phyloP scores from a whole-genome alignment of 2,113 vertebrate genomes.

The Rhinolophus sinicus region DNA sequence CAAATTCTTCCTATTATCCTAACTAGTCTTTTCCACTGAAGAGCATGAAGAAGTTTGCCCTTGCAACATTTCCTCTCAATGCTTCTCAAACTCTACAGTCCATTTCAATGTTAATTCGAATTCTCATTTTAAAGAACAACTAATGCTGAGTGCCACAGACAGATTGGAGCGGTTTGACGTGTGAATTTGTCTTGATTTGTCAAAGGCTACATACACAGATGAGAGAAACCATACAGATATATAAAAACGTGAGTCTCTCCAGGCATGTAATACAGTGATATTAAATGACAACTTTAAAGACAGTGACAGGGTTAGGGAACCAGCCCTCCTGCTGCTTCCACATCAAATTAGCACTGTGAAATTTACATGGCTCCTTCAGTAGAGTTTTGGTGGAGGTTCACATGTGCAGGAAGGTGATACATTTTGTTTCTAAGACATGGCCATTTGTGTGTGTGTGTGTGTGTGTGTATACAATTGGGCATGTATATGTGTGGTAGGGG shows the following conservation, averaged over 20 bases:
- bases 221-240: background rate
- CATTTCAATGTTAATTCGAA: background rate
- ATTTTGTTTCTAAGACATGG: background rate
- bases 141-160: background rate
- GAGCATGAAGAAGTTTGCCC: background rate
- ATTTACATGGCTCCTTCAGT: background rate
- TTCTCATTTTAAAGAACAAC: background rate
- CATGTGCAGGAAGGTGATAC: background rate
- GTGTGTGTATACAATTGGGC: fast-evolving
- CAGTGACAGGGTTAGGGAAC: background rate
- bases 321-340: background rate
- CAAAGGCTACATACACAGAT: background rate
- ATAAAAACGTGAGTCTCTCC: background rate
- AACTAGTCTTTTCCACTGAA: background rate
- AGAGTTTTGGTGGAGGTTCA: background rate
- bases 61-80: background rate
- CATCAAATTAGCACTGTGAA: background rate
- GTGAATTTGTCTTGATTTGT: background rate
- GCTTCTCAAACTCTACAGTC: background rate
- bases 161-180: background rate
- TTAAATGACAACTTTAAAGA: background rate
- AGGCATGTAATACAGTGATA: background rate
- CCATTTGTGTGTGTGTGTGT: background rate
- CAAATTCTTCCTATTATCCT: background rate
- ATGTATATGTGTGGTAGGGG: background rate